These are phyloP conservation scores for Luehdorfia chinensis DNA, from an alignment of 1,140 invertebrate genomes.

Conservation along the genomic window DNA sequence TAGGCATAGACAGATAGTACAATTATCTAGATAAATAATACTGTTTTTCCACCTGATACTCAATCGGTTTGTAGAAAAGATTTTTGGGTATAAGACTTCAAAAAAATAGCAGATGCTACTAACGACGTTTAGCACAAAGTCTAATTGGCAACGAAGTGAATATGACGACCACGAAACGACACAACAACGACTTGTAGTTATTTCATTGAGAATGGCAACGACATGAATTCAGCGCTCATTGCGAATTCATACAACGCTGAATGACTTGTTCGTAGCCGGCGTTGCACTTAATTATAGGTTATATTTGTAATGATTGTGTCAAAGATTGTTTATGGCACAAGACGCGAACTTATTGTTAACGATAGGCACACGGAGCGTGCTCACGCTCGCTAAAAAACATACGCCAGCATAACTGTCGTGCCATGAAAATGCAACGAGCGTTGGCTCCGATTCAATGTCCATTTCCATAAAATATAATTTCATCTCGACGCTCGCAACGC, in stretches of 20 bases:
- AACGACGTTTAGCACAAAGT: too few relatives aligned
- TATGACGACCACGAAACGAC: constrained; percentile 3
- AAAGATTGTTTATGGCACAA: constrained; percentile 67
- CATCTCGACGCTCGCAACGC: constrained; percentile 49
- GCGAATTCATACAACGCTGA: constrained; percentile 39
- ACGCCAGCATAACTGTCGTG: constrained; percentile 56
- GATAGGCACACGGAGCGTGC: constrained; percentile 40
- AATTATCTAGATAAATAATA: too few relatives aligned
- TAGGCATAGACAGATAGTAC: too few relatives aligned
- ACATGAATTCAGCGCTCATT: constrained; percentile 36
- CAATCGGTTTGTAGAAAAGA: too few relatives aligned
- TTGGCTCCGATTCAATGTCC: constrained; percentile 67
- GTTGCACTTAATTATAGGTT: constrained; percentile 63
- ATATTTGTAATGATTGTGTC: constrained; percentile 66
- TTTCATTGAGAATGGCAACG: constrained; percentile 33
- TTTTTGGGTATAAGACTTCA: too few relatives aligned
- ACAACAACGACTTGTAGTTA: constrained; percentile 23
- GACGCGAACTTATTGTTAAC: constrained; percentile 66
- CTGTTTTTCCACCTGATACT: too few relatives aligned
- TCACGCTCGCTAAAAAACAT: constrained; percentile 42
- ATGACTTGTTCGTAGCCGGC: constrained; percentile 43
- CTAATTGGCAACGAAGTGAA: too few relatives aligned
- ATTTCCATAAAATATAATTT: constrained; percentile 73
- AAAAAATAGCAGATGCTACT: too few relatives aligned
- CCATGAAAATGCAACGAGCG: constrained; percentile 52